A percentile compares a stretch with the other conserved stretches of the same genome.
Conservation (phyloP, 2,888 invertebrate genomes). For the Adelognathus sp. region DNA sequence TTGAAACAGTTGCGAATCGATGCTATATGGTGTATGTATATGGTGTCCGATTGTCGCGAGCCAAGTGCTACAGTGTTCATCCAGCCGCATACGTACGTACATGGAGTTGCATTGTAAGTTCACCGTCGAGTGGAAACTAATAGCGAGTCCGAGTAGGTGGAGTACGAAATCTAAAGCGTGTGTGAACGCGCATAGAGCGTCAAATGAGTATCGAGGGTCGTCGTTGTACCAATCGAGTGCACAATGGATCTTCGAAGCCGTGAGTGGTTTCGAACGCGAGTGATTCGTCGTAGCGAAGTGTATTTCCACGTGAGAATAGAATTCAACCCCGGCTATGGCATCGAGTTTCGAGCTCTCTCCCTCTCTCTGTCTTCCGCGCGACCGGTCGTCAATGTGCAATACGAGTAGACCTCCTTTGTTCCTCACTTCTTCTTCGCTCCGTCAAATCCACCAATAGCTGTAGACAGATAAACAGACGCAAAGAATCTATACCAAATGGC, state of each 20-base stretch:
- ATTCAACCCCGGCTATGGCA: constrained; percentile 28
- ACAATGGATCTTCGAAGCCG: constrained; percentile 13
- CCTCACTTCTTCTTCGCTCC: constrained; percentile 7
- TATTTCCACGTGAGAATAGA: constrained; percentile 17
- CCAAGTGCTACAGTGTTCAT: not conserved
- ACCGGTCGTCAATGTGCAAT: constrained; percentile 29
- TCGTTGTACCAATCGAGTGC: not conserved
- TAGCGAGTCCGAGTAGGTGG: not conserved
- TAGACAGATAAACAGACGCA: constrained; percentile 30
- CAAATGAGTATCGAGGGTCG: constrained; percentile 15
- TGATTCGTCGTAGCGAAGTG: constrained; percentile 1
- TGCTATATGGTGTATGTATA: not conserved
- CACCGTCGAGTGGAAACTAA: constrained; percentile 13
- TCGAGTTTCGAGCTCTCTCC: constrained; percentile 36
- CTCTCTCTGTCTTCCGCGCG: too few species aligned
- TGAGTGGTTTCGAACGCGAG: constrained; percentile 14
- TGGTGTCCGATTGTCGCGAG: not conserved
- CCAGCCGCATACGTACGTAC: too few species aligned
- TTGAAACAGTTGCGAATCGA: not conserved
- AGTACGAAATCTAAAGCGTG: not conserved
- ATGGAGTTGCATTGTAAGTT: constrained; percentile 28
- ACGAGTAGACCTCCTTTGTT: constrained; percentile 26
- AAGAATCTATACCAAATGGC: constrained; percentile 29
- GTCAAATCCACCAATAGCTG: not conserved
- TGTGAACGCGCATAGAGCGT: not conserved